phyloP scores from a whole-genome alignment of 2,888 invertebrate genomes.

The Ophioninae sp. region DNA sequence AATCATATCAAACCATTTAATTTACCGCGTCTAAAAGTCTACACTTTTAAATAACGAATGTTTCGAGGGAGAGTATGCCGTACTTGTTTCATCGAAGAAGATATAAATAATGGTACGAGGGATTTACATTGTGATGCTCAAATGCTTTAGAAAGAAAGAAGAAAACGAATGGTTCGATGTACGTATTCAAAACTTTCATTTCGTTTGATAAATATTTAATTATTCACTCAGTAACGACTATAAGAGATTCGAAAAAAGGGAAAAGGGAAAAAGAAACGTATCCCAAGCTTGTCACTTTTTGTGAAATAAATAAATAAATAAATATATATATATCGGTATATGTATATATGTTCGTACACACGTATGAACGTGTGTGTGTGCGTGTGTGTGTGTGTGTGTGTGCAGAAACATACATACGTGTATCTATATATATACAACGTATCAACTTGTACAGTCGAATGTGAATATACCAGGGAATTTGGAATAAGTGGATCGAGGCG shows the following conservation, averaged over 20 bases:
- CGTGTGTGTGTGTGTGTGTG: neutral
- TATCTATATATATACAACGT: slow-evolving; percentile 26
- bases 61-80: slow-evolving; percentile 46
- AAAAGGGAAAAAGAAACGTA: slow-evolving; percentile 16
- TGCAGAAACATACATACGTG: neutral
- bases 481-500: slow-evolving; percentile 47
- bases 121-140: slow-evolving; percentile 64
- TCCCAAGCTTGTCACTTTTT: slow-evolving; percentile 46
- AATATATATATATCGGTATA: neutral
- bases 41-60: slow-evolving; percentile 61
- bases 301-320: slow-evolving; percentile 23
- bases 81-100: slow-evolving; percentile 47
- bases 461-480: slow-evolving; percentile 55
- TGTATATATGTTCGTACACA: neutral
- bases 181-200: slow-evolving; percentile 48
- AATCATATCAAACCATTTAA: slow-evolving; percentile 66
- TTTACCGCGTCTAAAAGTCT: slow-evolving; percentile 61
- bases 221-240: slow-evolving; percentile 54
- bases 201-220: slow-evolving; percentile 52
- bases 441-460: slow-evolving; percentile 60
- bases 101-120: slow-evolving; percentile 34
- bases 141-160: slow-evolving; percentile 58
- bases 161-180: slow-evolving; percentile 59
- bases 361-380: neutral
- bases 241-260: slow-evolving; percentile 36